A percentile compares a stretch with the other conserved stretches of the same genome.
These are phyloP conservation scores for Glaucomys volans DNA, from an alignment of 2,113 vertebrate species.

Conservation along the genomic window DNA sequence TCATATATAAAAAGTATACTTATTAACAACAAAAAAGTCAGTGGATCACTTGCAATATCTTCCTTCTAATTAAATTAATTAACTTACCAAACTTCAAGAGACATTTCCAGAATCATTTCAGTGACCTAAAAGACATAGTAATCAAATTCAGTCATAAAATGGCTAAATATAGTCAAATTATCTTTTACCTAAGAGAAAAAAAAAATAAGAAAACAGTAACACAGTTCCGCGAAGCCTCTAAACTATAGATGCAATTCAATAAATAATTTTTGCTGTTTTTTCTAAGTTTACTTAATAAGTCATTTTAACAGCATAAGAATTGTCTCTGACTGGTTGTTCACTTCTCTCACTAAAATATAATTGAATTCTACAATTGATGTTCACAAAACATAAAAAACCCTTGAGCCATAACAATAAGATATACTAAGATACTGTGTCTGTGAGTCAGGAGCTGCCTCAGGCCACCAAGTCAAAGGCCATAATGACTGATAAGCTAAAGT, in stretches of 20 bases:
- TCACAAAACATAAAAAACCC: not conserved
- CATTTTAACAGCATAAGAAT: not conserved
- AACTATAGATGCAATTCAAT: not conserved
- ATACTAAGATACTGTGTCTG: not conserved
- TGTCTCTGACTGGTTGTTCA: not conserved
- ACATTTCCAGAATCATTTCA: slow-evolving; percentile 93
- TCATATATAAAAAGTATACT: not conserved
- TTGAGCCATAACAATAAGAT: not conserved
- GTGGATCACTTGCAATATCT: not conserved
- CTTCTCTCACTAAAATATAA: not conserved
- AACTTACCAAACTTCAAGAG: slow-evolving; percentile 96
- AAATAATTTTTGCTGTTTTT: not conserved
- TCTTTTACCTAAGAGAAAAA: not conserved
- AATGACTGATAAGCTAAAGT: not conserved
- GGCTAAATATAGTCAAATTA: not conserved
- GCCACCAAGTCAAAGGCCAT: not conserved
- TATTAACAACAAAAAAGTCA: slow-evolving; percentile 15
- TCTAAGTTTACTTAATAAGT: not conserved
- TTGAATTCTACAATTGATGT: not conserved
- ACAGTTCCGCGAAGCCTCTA: not conserved
- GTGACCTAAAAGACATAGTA: slow-evolving; percentile 90
- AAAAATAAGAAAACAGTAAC: not conserved
- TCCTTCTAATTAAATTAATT: not conserved
- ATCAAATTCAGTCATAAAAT: slow-evolving; percentile 36
- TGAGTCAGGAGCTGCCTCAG: not conserved